Evolutionary conservation across 2,888 invertebrate species (phyloP).

Genomic region (Taphrorychus bicolor): DNA sequence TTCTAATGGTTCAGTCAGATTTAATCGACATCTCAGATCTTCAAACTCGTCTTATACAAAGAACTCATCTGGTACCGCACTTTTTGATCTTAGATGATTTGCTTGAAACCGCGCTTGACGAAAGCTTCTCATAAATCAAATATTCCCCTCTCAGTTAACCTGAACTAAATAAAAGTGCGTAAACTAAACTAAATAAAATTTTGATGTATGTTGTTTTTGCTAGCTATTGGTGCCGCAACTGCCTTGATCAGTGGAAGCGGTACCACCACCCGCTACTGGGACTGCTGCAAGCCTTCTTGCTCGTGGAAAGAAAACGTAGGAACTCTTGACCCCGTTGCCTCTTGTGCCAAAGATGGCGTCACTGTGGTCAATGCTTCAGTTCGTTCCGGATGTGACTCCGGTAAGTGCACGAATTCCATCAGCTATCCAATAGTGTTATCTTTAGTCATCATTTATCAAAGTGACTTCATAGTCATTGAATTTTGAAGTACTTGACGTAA

Average conservation of each 20-base stretch:
- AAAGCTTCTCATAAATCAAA: no score
- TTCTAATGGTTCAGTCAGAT: no score
- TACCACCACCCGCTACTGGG: constrained; percentile 45
- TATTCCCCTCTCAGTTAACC: no score
- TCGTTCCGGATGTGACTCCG: constrained; percentile 35
- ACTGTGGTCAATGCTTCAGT: constrained; percentile 18
- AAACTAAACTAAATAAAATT: no score
- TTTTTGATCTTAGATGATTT: no score
- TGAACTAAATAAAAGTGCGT: no score
- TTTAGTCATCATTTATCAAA: no score
- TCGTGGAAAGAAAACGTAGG: constrained; percentile 39
- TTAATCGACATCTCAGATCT: no score
- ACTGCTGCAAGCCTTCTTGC: constrained; percentile 44
- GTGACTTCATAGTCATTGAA: not conserved
- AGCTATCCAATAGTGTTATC: no score
- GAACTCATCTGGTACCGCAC: no score
- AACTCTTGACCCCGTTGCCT: constrained; percentile 17
- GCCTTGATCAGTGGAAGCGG: constrained; percentile 37
- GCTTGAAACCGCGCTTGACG: no score
- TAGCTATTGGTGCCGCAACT: constrained; percentile 4
- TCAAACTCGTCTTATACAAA: no score
- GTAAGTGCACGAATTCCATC: constrained; percentile 23
- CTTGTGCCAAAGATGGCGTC: constrained; percentile 35
- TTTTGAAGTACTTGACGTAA: not conserved
- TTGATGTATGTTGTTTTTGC: not conserved